A percentile compares a stretch with the other conserved stretches of the same genome.
Conservation (phyloP, 2,113 vertebrate genomes). For the Corvus moneduloides region DNA sequence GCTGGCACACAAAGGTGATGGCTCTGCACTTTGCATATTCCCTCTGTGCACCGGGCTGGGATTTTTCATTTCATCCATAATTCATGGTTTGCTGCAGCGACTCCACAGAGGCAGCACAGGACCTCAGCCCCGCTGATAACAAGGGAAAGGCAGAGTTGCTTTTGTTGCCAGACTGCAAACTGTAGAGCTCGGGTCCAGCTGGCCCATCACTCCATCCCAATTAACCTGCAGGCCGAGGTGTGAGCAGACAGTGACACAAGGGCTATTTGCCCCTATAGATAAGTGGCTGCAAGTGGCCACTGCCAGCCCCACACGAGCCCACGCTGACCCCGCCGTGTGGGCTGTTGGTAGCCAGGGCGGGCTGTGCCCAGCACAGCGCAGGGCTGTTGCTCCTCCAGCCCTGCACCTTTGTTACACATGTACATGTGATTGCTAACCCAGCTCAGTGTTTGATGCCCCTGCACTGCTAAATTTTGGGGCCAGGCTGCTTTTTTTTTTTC, state of each 20-base stretch:
- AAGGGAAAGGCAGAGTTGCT: not conserved
- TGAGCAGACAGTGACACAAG: accelerated
- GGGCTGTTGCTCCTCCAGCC: not conserved
- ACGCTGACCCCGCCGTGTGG: accelerated
- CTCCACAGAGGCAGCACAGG: not conserved
- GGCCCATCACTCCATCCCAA: not conserved
- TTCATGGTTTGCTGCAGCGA: conserved; percentile 42
- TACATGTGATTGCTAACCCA: accelerated
- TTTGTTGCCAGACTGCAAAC: not conserved
- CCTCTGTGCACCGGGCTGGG: conserved; percentile 16
- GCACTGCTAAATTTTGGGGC: not conserved
- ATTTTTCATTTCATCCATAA: conserved; percentile 60
- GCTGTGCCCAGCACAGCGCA: not conserved
- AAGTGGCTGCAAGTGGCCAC: not conserved
- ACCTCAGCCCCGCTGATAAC: not conserved
- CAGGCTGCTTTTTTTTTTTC: not conserved
- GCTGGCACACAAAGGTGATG: not conserved
- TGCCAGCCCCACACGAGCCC: not conserved
- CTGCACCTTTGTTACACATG: accelerated
- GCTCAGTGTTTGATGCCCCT: accelerated
- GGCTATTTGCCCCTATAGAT: accelerated
- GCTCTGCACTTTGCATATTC: conserved; percentile 48
- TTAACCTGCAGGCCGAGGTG: not conserved
- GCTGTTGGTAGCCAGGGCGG: not conserved
- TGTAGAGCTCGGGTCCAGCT: not conserved